phyloP scores from a whole-genome alignment of 1,140 invertebrate species.

The Nasonia longicornis region DNA sequence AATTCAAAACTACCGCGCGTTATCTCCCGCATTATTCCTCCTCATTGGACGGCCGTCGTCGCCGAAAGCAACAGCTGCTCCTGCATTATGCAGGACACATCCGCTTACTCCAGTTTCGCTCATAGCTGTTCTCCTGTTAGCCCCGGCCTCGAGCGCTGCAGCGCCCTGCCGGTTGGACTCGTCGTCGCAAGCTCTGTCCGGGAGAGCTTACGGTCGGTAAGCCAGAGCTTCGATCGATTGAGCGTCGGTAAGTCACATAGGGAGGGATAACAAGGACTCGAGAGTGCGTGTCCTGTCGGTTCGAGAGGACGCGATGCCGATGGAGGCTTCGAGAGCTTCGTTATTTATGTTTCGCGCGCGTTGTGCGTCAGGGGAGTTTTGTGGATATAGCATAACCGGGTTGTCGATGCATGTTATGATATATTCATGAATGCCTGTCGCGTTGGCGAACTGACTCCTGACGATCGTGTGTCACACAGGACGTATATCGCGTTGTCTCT shows the following conservation, averaged over 20 bases:
- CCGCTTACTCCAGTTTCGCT: background rate
- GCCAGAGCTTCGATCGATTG: background rate
- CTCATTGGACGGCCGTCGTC: background rate
- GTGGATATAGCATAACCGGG: background rate
- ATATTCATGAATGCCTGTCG: background rate
- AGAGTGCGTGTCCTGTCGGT: background rate
- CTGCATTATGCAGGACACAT: background rate
- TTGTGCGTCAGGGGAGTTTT: background rate
- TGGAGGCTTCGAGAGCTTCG: background rate
- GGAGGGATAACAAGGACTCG: background rate
- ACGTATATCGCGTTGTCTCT: background rate
- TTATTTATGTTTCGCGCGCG: background rate
- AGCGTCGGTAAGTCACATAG: background rate
- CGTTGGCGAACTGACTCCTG: background rate
- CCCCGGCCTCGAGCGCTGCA: background rate
- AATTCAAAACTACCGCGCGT: background rate
- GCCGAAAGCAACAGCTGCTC: conserved; percentile 10
- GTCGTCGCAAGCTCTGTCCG: background rate
- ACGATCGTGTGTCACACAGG: background rate
- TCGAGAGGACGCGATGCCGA: background rate
- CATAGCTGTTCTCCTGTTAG: background rate
- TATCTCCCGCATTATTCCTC: background rate
- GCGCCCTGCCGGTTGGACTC: background rate
- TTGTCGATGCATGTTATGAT: background rate
- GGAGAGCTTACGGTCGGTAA: background rate